Evolutionary conservation across 2,113 vertebrate genomes (phyloP), one percentile per base, ranked within the genome.

Genomic region (Gambusia holbrooki): DNA sequence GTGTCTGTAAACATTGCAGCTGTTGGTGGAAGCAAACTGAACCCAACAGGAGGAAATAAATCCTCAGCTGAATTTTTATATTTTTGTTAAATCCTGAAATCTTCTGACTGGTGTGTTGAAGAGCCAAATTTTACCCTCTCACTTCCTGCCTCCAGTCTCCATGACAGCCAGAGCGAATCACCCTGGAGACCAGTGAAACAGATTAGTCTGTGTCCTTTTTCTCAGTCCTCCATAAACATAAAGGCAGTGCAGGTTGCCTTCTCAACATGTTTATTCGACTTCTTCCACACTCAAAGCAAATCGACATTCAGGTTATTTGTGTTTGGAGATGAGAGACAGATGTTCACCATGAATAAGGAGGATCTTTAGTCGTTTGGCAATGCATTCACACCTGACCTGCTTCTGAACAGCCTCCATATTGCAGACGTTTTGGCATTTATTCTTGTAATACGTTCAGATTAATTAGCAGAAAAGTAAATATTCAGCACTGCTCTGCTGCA

Each of bases 131-230:
- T 63, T 66, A 74, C 71, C 67, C 5, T 4, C 12, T 29, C n/a
- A 4, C 77, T 69, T 76, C 73, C 42, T 76, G 71, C 35, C 82
- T 84, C 66, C 76, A 54, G 88, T 92, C 84, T 82, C 89, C 84
- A 90, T 90, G 84, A 75, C 88, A 78, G 92, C 91, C 66, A 12
- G 35, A 1, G 5, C 72, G 81, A 89, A 80, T 90, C 83, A 84
- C 81, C 73, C 35, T 3, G 80, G 83, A 88, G 81, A 91, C 79
- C 62, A 51, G 72, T 0, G 17, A 61, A 84, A 66, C 69, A 74
- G 70, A 84, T 82, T 68, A 82, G 77, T 32, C 45, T 37, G 0
- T 82, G 74, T 74, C 64, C 25, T 80, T 42, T 83, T 77, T 75
- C 84, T 87, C 84, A 82, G 51, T 62, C 4, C 83, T 71, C 72